Evolutionary conservation across 2,888 invertebrate species (phyloP).

Genomic region (Rhaphigaster nebulosa): DNA sequence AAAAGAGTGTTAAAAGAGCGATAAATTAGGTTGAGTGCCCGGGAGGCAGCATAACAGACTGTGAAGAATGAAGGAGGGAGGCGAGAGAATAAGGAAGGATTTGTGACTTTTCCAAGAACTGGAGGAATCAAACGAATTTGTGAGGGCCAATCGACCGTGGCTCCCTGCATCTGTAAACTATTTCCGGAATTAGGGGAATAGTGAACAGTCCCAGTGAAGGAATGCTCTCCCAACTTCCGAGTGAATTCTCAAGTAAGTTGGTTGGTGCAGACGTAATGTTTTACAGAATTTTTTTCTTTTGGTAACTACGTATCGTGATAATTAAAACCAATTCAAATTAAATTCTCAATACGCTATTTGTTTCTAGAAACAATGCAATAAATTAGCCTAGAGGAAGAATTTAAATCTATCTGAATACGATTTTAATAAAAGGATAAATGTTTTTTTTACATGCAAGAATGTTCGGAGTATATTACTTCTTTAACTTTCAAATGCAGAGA

Average conservation of each 20-base stretch:
- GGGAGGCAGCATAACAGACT: background rate
- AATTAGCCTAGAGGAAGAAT: too few relatives aligned
- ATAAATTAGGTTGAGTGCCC: constrained; percentile 21
- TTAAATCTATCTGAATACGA: too few relatives aligned
- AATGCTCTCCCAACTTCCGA: background rate
- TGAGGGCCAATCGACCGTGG: background rate
- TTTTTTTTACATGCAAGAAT: too few relatives aligned
- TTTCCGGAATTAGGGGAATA: background rate
- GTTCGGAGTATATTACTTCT: too few relatives aligned
- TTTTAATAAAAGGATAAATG: too few relatives aligned
- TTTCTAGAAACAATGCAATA: too few relatives aligned
- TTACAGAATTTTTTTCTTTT: background rate
- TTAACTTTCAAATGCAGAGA: too few relatives aligned
- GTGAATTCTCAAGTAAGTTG: background rate
- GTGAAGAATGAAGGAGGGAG: background rate
- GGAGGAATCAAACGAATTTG: constrained; percentile 18
- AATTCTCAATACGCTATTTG: too few relatives aligned
- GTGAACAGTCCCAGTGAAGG: background rate
- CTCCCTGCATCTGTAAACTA: background rate
- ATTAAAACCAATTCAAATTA: too few relatives aligned
- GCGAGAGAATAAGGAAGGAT: background rate
- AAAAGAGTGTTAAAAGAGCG: constrained; percentile 40
- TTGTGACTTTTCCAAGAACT: constrained; percentile 21
- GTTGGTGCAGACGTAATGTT: background rate
- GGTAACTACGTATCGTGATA: too few relatives aligned